A percentile compares a stretch with the other conserved stretches of the same genome.
phyloP scores from a whole-genome alignment of 2,888 invertebrate species.

The Drosophila gaucha region DNA sequence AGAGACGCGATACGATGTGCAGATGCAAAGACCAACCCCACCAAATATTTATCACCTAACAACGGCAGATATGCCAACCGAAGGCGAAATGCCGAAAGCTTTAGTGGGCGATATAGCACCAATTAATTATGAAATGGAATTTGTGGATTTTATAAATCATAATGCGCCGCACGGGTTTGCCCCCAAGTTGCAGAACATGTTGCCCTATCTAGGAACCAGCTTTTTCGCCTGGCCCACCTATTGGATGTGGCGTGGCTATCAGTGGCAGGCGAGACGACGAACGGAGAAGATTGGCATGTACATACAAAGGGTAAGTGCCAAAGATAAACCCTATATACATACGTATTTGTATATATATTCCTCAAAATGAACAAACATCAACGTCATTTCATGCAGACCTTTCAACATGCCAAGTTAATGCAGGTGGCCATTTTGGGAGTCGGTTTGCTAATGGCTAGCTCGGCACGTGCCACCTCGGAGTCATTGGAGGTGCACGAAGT shows the following conservation, averaged over 20 bases:
- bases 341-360: neutral
- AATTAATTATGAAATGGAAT: constrained; percentile 52
- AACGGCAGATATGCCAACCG: constrained; percentile 21
- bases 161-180: constrained; percentile 65
- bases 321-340: neutral
- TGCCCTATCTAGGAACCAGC: constrained; percentile 62
- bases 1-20: neutral
- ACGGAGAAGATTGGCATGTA: constrained; percentile 53
- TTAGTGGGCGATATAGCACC: neutral
- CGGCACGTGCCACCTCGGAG: neutral
- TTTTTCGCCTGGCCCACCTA: constrained; percentile 71
- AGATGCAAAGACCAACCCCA: neutral
- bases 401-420: constrained; percentile 73
- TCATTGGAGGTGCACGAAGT: constrained; percentile 35
- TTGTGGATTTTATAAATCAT: constrained; percentile 59
- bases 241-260: constrained; percentile 68
- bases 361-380: neutral
- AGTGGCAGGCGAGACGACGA: constrained; percentile 59
- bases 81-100: neutral
- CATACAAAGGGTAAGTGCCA: constrained; percentile 60
- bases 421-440: constrained; percentile 67
- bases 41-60: neutral
- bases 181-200: constrained; percentile 49
- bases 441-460: constrained; percentile 52
- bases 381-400: constrained; percentile 59